Evolutionary conservation across 2,888 invertebrate genomes (phyloP).

Genomic region (Theristus sp.): DNA sequence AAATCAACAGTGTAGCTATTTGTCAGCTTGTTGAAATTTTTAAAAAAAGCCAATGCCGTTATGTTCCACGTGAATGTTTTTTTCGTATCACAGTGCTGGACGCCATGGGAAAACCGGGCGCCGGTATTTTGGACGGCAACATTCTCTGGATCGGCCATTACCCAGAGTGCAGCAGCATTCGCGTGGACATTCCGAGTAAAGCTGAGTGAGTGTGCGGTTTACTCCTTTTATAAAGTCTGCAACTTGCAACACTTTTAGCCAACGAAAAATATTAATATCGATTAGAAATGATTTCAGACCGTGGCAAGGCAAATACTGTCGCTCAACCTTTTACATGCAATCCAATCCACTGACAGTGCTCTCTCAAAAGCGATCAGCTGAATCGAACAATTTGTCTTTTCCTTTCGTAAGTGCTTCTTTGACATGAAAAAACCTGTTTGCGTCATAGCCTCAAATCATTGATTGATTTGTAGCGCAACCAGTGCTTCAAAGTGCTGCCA

Average conservation of each 20-base stretch:
- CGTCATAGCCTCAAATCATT: too few relatives aligned
- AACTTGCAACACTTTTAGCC: too few relatives aligned
- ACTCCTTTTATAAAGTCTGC: too few relatives aligned
- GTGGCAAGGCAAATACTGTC: conserved; percentile 27
- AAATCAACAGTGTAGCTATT: background rate
- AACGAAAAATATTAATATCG: too few relatives aligned
- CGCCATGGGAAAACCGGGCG: conserved; percentile 25
- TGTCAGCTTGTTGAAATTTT: background rate
- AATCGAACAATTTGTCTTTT: background rate
- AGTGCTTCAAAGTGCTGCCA: conserved; percentile 24
- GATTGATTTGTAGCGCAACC: conserved; percentile 2
- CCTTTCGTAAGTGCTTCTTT: background rate
- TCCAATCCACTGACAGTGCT: background rate
- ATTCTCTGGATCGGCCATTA: conserved; percentile 28
- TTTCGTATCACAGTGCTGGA: conserved; percentile 21
- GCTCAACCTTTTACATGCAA: conserved; percentile 11
- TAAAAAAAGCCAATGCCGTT: too few relatives aligned
- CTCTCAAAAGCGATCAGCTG: background rate
- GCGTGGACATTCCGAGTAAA: background rate
- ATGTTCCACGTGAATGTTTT: too few relatives aligned
- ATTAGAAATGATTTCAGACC: too few relatives aligned
- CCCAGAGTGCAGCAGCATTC: conserved; percentile 10
- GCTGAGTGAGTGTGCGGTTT: too few relatives aligned
- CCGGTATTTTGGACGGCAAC: conserved; percentile 29
- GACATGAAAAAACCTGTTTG: too few relatives aligned